Conservation (phyloP, 2,888 invertebrate genomes). For the Melipona beecheii region DNA sequence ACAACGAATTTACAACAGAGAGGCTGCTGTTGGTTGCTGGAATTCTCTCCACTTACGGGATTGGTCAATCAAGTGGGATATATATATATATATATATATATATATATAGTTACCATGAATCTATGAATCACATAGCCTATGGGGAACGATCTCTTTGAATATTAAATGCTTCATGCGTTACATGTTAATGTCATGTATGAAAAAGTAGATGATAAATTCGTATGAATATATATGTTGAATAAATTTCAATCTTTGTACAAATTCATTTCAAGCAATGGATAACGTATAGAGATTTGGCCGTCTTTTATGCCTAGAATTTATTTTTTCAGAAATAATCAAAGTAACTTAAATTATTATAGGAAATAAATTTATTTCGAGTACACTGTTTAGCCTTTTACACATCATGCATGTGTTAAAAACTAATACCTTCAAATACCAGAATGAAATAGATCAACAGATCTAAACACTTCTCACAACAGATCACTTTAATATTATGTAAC, state of each 20-base stretch:
- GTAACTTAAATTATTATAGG: not conserved
- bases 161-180: not conserved
- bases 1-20: conserved; percentile 23
- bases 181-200: too few species aligned
- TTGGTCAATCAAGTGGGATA: conserved; percentile 37
- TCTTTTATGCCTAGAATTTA: not conserved
- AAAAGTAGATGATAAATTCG: not conserved
- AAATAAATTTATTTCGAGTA: not conserved
- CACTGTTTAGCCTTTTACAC: not conserved
- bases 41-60: conserved; percentile 22
- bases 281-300: not conserved
- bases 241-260: not conserved
- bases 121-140: not conserved
- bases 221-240: not conserved
- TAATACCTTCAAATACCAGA: not conserved
- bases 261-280: not conserved
- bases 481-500: too few species aligned
- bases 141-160: not conserved
- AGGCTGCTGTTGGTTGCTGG: not conserved
- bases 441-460: not conserved
- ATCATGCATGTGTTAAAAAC: not conserved
- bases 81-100: not conserved
- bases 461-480: not conserved
- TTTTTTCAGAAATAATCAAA: not conserved
- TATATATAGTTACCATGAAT: not conserved